A percentile compares a stretch with the other conserved stretches of the same genome.
Evolutionary conservation across 2,888 invertebrate genomes (phyloP).

Genomic region (Apodemia zela): DNA sequence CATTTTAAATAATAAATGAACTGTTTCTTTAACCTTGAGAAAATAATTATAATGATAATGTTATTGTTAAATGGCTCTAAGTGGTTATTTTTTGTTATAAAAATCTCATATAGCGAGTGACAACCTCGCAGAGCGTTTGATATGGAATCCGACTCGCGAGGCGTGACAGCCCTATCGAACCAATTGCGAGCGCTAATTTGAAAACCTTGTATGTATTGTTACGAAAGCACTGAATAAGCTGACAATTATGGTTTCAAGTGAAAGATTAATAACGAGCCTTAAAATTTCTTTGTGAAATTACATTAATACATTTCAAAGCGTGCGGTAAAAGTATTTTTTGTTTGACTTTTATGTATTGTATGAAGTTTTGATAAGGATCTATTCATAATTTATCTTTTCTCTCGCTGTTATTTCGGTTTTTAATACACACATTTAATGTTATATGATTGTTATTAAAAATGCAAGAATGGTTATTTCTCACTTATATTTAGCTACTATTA

Average conservation of each 20-base stretch:
- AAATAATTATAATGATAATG: no score
- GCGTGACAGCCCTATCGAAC: conserved; percentile 35
- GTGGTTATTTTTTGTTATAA: no score
- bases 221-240: conserved; percentile 33
- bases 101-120: not conserved
- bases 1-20: no score
- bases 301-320: conserved; percentile 11
- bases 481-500: no score
- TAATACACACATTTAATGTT: not conserved
- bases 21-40: no score
- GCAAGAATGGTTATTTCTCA: no score
- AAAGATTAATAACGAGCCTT: conserved; percentile 30
- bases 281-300: conserved; percentile 26
- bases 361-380: conserved; percentile 1
- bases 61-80: no score
- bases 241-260: conserved; percentile 32
- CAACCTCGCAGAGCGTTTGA: not conserved
- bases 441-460: no score
- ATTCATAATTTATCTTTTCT: not conserved
- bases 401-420: not conserved
- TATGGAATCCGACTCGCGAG: not conserved
- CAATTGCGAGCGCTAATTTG: conserved; percentile 53
- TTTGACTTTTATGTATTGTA: conserved; percentile 7
- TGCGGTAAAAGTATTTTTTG: conserved; percentile 25
- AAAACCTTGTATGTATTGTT: conserved; percentile 46